Evolutionary conservation across 2,113 vertebrate genomes (phyloP).

Genomic region (Leucoraja erinaceus): DNA sequence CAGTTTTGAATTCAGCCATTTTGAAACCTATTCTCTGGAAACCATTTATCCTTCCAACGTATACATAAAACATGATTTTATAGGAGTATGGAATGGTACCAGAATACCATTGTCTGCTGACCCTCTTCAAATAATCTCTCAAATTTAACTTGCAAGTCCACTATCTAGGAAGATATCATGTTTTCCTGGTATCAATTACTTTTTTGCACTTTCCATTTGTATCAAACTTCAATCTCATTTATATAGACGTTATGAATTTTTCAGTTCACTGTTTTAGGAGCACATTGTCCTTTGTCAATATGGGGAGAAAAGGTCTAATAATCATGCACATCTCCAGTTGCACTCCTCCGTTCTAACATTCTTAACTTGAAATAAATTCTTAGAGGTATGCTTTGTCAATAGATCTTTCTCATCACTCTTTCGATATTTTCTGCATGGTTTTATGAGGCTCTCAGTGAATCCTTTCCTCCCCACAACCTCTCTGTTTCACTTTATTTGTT

Average conservation of each 20-base stretch:
- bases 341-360: background rate
- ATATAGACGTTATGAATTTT: background rate
- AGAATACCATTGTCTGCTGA: background rate
- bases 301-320: background rate
- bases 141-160: background rate
- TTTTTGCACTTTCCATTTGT: background rate
- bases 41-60: background rate
- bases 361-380: constrained; percentile 3
- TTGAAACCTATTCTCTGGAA: background rate
- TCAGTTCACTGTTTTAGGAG: background rate
- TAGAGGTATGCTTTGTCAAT: background rate
- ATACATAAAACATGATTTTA: background rate
- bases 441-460: background rate
- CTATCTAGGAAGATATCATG: background rate
- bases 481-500: background rate
- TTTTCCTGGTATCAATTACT: background rate
- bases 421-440: background rate
- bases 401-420: background rate
- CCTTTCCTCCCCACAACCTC: background rate
- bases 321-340: background rate
- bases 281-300: background rate
- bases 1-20: background rate
- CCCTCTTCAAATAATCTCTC: background rate
- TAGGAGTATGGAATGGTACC: background rate
- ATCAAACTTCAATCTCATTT: background rate